Evolutionary conservation across 35 echinoderm and acorn worm genomes (phyloP).

Genomic region (Heliocidaris erythrogramma): DNA sequence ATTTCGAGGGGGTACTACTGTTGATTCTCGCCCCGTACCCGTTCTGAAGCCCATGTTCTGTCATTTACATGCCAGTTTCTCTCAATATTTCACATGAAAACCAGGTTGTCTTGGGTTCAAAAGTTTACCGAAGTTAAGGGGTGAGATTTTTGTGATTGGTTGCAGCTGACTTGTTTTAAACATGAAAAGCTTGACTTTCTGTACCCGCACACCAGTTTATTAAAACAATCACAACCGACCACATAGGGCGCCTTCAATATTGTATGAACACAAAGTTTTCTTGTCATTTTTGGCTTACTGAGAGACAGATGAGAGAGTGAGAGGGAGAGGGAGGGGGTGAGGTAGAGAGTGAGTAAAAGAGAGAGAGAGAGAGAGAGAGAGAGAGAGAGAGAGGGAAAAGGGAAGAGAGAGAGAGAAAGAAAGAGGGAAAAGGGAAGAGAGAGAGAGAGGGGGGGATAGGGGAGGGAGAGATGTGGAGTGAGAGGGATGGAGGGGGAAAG

Average conservation of each 20-base stretch:
- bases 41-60: not conserved
- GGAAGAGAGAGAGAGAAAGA: no score
- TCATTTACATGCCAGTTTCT: not conserved
- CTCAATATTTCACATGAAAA: not conserved
- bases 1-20: not conserved
- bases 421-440: no score
- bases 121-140: not conserved
- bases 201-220: not conserved
- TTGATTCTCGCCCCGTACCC: not conserved
- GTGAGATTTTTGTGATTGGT: not conserved
- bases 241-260: not conserved
- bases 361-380: no score
- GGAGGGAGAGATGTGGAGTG: no score
- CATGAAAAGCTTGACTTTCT: not conserved
- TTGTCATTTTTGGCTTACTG: not conserved
- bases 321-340: no score
- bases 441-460: no score
- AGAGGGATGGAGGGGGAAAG: no score
- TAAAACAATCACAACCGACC: not conserved
- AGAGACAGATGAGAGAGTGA: not conserved
- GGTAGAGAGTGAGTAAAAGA: no score
- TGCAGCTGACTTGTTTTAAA: not conserved
- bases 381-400: no score
- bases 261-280: not conserved
- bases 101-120: not conserved